A percentile compares a stretch with the other conserved stretches of the same genome.
Evolutionary conservation across 2,888 invertebrate genomes (phyloP).

Genomic region (Bimastos eiseni): DNA sequence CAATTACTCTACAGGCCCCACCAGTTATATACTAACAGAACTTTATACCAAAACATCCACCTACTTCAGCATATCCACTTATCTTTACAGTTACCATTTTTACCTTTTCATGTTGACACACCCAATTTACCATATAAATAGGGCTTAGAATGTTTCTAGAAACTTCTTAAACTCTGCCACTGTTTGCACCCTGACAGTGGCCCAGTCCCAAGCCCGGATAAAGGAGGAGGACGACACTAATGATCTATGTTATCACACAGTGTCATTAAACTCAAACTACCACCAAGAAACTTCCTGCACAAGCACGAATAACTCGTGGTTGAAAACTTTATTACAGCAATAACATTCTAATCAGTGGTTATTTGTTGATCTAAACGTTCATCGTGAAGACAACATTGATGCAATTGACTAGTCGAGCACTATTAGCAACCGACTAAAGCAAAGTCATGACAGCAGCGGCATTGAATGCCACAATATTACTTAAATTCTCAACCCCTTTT

Average conservation of each 20-base stretch:
- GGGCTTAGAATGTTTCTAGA: not conserved
- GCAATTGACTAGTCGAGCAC: not conserved
- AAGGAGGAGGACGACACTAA: too few species aligned
- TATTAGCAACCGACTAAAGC: slow-evolving; percentile 13
- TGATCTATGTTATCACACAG: too few species aligned
- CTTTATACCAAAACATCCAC: too few species aligned
- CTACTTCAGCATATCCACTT: too few species aligned
- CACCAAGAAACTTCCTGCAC: too few species aligned
- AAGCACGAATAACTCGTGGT: not conserved
- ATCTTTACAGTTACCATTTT: not conserved
- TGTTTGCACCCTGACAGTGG: too few species aligned
- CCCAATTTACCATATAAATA: not conserved
- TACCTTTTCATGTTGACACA: not conserved
- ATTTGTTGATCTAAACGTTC: not conserved
- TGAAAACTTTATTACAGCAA: not conserved
- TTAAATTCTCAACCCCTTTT: not conserved
- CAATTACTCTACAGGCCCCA: too few species aligned
- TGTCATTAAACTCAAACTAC: too few species aligned
- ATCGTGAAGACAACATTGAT: not conserved
- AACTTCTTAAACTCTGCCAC: too few species aligned
- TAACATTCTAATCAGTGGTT: not conserved
- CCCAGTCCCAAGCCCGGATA: too few species aligned
- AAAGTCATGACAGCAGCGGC: not conserved
- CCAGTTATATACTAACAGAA: too few species aligned
- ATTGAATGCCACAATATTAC: not conserved